phyloP scores from a whole-genome alignment of 2,888 invertebrate genomes.

The Resseliella maxima region DNA sequence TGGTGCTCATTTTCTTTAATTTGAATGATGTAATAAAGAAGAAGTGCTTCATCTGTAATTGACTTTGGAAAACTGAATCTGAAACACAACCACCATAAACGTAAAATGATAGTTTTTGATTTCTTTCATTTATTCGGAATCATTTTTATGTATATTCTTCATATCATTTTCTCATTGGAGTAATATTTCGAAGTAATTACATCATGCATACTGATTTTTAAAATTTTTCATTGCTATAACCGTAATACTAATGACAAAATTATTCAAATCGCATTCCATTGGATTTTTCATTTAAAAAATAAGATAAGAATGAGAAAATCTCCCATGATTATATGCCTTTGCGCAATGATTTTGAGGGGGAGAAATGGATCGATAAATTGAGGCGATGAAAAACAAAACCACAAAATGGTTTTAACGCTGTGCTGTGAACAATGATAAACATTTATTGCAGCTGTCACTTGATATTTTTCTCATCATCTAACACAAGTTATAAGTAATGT shows the following conservation, averaged over 20 bases:
- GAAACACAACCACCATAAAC: not conserved
- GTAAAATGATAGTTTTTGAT: not conserved
- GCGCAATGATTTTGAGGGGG: not conserved
- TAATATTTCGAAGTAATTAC: not conserved
- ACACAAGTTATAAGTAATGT: not conserved
- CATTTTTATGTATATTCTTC: not conserved
- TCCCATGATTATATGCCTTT: not conserved
- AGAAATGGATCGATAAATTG: not conserved
- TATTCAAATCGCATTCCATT: not conserved
- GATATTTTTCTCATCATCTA: not conserved
- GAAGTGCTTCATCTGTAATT: constrained; percentile 10
- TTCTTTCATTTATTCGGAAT: not conserved
- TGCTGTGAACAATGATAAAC: not conserved
- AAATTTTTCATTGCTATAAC: not conserved
- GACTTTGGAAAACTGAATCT: not conserved
- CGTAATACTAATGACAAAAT: not conserved
- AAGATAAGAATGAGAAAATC: not conserved
- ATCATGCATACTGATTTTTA: not conserved
- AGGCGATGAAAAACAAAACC: not conserved
- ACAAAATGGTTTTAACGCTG: not conserved
- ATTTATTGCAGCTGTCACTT: not conserved
- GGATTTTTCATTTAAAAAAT: not conserved
- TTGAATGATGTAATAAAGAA: constrained; percentile 14
- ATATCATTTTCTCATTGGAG: not conserved
- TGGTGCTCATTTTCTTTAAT: not conserved